Evolutionary conservation across 1,140 invertebrate species (phyloP), one percentile per base, ranked within the genome.

Genomic region (Eriosoma lanigerum): DNA sequence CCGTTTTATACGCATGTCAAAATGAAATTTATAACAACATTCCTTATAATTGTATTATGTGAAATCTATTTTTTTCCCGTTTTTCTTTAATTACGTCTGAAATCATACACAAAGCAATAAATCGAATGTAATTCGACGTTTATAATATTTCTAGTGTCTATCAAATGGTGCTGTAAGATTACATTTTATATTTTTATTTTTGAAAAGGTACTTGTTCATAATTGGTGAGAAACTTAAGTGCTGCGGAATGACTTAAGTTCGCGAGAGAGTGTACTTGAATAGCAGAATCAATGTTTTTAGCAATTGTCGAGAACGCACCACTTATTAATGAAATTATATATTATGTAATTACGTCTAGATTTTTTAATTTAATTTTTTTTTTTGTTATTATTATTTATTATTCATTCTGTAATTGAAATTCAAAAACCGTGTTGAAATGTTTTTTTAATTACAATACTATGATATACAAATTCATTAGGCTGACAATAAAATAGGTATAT

Each of bases 401-500:
- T 56, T 56, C 24, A 21, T n/a, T n/a, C n/a, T n/a, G n/a, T n/a
- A n/a, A n/a, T n/a, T n/a, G n/a, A n/a, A 21, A 56, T 56, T n/a
- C 54, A 21, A 56, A 56, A 56, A 24, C n/a, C 54, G 24, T 56
- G 54, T 56, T 56, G 54, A 56, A 56, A 56, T 56, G 54, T 56
- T 21, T 56, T 56, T 56, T 56, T 21, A 56, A 56, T 56, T 56
- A 56, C 21, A 56, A 21, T 56, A n/a, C 54, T 21, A n/a, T n/a
- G n/a, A n/a, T n/a, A 56, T 21, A 56, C 54, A 56, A 12, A 21
- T 56, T 56, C n/a, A 56, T 56, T 56, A 21, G 21, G 54, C 13
- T 10, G 5, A 56, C n/a, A 56, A 56, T 21, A 56, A 56, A 56
- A 21, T 21, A 56, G n/a, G n/a, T n/a, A 56, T 56, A 56, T 21